These are phyloP conservation scores for Leucoraja erinaceus DNA, from an alignment of 2,113 vertebrate species.

Conservation along the genomic window DNA sequence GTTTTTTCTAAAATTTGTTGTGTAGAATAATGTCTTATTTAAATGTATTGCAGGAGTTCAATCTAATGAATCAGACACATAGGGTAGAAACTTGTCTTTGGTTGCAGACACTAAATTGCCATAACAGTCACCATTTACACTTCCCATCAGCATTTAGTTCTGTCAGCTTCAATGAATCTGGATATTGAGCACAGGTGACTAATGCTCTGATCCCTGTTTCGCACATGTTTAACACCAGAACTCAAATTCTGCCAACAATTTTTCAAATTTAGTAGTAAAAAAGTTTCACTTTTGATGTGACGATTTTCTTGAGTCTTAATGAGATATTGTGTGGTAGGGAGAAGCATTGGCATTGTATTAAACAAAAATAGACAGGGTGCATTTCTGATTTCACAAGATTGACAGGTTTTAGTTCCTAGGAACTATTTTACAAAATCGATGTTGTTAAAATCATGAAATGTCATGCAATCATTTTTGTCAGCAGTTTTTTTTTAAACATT, in stretches of 20 bases:
- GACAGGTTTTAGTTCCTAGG: slow-evolving; percentile 25
- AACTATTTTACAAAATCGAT: slow-evolving; percentile 22
- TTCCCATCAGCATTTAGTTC: too few species aligned
- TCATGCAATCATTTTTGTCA: background rate
- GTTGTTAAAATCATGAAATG: slow-evolving; percentile 36
- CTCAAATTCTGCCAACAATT: background rate
- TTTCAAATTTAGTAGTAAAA: slow-evolving; percentile 17
- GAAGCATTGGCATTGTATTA: background rate
- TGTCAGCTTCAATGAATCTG: too few species aligned
- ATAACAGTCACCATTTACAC: too few species aligned
- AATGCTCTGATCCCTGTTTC: too few species aligned
- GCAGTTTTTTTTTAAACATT: background rate
- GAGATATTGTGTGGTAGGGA: background rate
- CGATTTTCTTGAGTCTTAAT: background rate
- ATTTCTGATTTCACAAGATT: slow-evolving; percentile 26
- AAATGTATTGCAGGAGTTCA: slow-evolving; percentile 25
- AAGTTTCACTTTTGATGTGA: background rate
- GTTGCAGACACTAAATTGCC: too few species aligned
- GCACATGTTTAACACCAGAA: too few species aligned
- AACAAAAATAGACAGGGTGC: background rate
- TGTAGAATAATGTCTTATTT: slow-evolving; percentile 26
- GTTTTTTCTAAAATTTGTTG: slow-evolving; percentile 28
- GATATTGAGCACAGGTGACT: too few species aligned
- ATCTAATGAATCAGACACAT: slow-evolving; percentile 22
- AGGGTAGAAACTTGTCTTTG: too few species aligned